Percentiles rank a stretch among this genome's conserved stretches.
These are phyloP conservation scores for Chouioia cunea DNA, from an alignment of 2,888 invertebrate genomes.

Conservation along the genomic window DNA sequence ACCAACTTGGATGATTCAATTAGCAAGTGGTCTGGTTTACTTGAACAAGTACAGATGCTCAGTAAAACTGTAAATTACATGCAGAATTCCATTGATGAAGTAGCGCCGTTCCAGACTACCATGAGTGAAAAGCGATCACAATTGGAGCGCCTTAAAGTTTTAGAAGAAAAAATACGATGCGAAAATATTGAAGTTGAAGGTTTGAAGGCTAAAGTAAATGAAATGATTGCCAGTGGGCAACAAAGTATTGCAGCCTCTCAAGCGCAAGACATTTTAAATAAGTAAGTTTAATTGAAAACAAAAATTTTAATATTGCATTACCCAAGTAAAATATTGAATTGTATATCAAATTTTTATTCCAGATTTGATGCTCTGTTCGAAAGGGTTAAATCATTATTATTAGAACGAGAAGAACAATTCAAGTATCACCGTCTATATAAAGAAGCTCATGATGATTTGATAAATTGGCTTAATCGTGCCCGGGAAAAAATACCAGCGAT, in stretches of 20 bases:
- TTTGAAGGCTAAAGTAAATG: constrained; percentile 84
- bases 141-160: constrained; percentile 84
- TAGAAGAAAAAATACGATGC: constrained; percentile 89
- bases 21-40: constrained; percentile 90
- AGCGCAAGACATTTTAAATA: constrained; percentile 86
- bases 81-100: constrained; percentile 80
- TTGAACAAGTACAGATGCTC: constrained; percentile 88
- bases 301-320: neutral
- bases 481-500: constrained; percentile 90
- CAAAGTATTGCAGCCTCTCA: constrained; percentile 86
- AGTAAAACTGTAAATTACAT: constrained; percentile 86
- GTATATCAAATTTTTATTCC: constrained; percentile 24
- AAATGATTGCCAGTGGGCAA: constrained; percentile 88
- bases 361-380: constrained; percentile 84
- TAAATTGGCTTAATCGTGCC: constrained; percentile 88
- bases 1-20: constrained; percentile 88
- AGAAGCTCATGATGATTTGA: constrained; percentile 90
- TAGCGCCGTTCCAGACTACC: constrained; percentile 82
- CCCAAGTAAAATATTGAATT: constrained; percentile 6
- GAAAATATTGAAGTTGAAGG: constrained; percentile 92
- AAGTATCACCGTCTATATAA: constrained; percentile 91
- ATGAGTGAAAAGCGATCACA: constrained; percentile 89
- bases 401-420: constrained; percentile 87
- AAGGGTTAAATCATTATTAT: constrained; percentile 78
- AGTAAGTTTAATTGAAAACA: constrained; percentile 38